A percentile compares a stretch with the other conserved stretches of the same genome.
Conservation (phyloP, 2,797 vertebrate species). For the Philypnodon macrostomus region DNA sequence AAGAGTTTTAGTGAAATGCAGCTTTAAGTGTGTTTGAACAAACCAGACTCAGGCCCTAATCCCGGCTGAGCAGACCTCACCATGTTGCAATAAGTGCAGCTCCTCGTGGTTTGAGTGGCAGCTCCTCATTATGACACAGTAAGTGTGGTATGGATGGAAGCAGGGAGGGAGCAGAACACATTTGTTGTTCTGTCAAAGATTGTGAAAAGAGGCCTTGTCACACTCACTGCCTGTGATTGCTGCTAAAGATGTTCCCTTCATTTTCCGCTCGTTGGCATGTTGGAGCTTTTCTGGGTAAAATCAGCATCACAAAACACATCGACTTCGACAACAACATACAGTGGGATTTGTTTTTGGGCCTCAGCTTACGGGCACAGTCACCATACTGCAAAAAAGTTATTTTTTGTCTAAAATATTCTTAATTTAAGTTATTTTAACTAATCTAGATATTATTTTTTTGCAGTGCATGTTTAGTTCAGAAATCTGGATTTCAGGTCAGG, state of each 20-base stretch:
- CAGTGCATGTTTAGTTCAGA: not conserved
- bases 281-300: conserved; percentile 15
- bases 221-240: conserved; percentile 37
- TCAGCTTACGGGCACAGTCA: not conserved
- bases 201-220: conserved; percentile 45
- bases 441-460: too few relatives aligned
- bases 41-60: conserved; percentile 49
- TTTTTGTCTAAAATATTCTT: too few relatives aligned
- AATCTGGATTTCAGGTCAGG: not conserved
- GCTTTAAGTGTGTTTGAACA: conserved; percentile 50
- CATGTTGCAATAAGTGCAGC: conserved; percentile 60
- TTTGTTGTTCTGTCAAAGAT: conserved; percentile 41
- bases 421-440: too few relatives aligned
- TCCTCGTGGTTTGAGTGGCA: conserved; percentile 55
- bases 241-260: conserved; percentile 36
- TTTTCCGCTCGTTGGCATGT: conserved; percentile 31
- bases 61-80: conserved; percentile 44
- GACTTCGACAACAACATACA: conserved; percentile 8
- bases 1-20: not conserved
- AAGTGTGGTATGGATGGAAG: conserved; percentile 45
- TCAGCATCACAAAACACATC: conserved; percentile 5
- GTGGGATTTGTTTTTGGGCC: not conserved
- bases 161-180: conserved; percentile 22
- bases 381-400: too few relatives aligned
- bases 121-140: conserved; percentile 59